These are phyloP conservation scores for Psittacula cyanocephala DNA, from an alignment of 2,113 vertebrate species.

Conservation along the genomic window DNA sequence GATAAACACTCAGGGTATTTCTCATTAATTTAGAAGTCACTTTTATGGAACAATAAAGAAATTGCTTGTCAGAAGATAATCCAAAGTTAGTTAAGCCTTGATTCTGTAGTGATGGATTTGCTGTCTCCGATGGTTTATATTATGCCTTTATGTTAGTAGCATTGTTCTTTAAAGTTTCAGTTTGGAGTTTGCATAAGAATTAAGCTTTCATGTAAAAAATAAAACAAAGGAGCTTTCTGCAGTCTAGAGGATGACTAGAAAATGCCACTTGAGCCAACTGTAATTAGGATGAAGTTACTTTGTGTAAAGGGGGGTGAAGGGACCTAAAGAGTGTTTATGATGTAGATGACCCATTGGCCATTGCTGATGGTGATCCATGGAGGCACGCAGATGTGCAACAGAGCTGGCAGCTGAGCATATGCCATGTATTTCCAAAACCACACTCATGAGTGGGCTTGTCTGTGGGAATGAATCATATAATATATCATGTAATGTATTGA, in stretches of 20 bases:
- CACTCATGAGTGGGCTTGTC: neutral
- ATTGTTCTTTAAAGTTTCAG: slow-evolving; percentile 1
- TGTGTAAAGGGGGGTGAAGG: neutral
- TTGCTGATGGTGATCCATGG: neutral
- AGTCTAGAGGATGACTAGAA: neutral
- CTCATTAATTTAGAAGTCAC: slow-evolving; percentile 49
- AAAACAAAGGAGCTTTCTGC: neutral
- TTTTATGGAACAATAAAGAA: slow-evolving; percentile 48
- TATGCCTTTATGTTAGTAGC: slow-evolving; percentile 14
- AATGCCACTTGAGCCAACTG: neutral
- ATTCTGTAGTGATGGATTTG: neutral
- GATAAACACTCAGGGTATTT: slow-evolving; percentile 29
- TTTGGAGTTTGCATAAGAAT: neutral
- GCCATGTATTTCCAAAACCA: neutral
- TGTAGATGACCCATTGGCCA: neutral
- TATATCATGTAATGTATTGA: neutral
- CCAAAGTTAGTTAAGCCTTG: neutral
- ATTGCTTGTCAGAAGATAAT: slow-evolving; percentile 35
- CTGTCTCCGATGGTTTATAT: neutral
- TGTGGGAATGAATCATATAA: neutral
- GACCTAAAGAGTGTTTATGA: neutral
- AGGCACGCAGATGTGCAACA: neutral
- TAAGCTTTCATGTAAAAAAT: neutral
- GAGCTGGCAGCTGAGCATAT: neutral
- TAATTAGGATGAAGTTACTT: neutral